Conservation (phyloP, 2,888 invertebrate species). For the Ctena decussata region DNA sequence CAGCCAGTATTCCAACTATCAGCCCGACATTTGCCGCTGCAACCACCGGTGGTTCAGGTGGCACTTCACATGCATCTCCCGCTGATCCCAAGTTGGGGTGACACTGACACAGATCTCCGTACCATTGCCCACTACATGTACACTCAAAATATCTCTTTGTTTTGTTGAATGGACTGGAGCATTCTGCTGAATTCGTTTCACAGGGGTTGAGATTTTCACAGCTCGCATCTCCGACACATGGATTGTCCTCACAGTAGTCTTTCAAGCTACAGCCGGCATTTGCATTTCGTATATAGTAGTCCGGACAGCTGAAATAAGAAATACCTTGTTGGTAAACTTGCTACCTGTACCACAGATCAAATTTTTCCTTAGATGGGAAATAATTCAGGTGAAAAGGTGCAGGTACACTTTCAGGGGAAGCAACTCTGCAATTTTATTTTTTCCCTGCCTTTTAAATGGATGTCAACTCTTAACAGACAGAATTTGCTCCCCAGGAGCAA, state of each 20-base stretch:
- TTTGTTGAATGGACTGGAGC: background rate
- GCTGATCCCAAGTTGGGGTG: slow-evolving; percentile 96
- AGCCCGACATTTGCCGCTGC: slow-evolving; percentile 88
- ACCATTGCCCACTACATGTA: slow-evolving; percentile 33
- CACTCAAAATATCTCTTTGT: slow-evolving; percentile 1
- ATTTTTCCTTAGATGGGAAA: too few species aligned
- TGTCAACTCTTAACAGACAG: too few species aligned
- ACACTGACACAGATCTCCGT: slow-evolving; percentile 92
- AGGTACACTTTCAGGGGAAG: too few species aligned
- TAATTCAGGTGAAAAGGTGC: too few species aligned
- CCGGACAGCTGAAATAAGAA: too few species aligned
- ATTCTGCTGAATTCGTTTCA: background rate
- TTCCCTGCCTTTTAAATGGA: too few species aligned
- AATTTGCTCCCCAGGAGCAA: too few species aligned
- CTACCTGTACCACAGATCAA: too few species aligned
- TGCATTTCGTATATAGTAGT: too few species aligned
- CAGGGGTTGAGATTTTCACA: slow-evolving; percentile 61
- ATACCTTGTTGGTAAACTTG: too few species aligned
- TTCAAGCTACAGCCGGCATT: slow-evolving; percentile 64
- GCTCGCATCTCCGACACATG: slow-evolving; percentile 88
- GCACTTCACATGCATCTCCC: slow-evolving; percentile 19
- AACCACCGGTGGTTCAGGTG: slow-evolving; percentile 81
- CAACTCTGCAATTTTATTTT: too few species aligned
- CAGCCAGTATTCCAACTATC: slow-evolving; percentile 98
- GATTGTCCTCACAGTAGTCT: slow-evolving; percentile 77